A percentile compares a stretch with the other conserved stretches of the same genome.
Conservation (phyloP, 2,797 vertebrate genomes). For the Psittacula echo region DNA sequence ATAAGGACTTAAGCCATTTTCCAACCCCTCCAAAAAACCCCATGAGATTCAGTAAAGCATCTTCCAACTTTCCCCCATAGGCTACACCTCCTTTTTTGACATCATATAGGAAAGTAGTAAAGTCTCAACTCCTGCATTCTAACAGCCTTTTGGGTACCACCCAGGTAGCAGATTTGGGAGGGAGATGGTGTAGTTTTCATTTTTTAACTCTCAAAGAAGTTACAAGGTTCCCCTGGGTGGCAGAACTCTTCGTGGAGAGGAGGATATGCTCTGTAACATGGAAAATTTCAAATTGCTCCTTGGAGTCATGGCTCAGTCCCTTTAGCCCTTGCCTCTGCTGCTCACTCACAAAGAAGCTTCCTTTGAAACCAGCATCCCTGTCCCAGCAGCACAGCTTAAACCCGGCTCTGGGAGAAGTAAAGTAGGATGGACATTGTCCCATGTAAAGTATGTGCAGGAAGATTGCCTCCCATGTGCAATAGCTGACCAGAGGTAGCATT, state of each 20-base stretch:
- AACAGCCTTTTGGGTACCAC: background rate
- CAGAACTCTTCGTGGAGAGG: background rate
- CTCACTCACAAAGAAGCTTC: background rate
- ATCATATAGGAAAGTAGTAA: background rate
- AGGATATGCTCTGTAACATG: background rate
- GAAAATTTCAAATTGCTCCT: background rate
- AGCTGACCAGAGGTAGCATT: background rate
- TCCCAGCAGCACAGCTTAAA: background rate
- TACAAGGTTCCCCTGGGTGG: background rate
- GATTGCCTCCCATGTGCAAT: rapidly evolving
- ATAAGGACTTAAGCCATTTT: background rate
- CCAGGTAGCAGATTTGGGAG: background rate
- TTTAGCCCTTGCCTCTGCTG: background rate
- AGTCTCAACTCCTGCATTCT: background rate
- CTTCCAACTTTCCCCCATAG: background rate
- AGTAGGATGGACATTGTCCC: no score
- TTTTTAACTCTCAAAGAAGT: background rate
- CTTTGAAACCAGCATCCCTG: background rate
- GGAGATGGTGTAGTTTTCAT: background rate
- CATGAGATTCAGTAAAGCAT: background rate
- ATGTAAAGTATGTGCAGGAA: background rate
- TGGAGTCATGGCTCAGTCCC: background rate
- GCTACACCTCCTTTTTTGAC: background rate
- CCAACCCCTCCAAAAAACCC: background rate
- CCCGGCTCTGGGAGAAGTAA: background rate